Percentiles rank a stretch among this genome's conserved stretches.
These are phyloP conservation scores for Caerostris extrusa DNA, from an alignment of 1,140 invertebrate genomes.

Conservation along the genomic window DNA sequence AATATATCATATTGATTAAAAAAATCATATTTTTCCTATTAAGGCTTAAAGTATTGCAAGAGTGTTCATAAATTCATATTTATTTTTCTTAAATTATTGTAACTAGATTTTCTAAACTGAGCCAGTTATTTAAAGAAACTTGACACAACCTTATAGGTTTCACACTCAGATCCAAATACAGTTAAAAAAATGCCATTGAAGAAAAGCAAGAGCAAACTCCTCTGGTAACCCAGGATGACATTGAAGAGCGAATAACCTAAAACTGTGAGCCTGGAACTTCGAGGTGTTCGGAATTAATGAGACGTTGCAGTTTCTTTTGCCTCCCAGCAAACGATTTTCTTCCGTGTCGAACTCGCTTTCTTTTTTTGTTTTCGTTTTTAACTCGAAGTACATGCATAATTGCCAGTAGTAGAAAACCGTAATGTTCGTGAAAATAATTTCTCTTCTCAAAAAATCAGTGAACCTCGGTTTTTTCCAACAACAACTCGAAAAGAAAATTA, in stretches of 20 bases:
- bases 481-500: too few relatives aligned
- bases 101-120: background rate
- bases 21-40: too few relatives aligned
- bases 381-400: background rate
- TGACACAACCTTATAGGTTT: background rate
- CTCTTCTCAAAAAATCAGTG: background rate
- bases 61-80: background rate
- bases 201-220: conserved; percentile 26
- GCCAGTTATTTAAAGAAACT: background rate
- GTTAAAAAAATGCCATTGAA: background rate
- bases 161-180: background rate
- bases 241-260: conserved; percentile 23
- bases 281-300: conserved; percentile 24
- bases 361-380: conserved; percentile 17
- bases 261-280: background rate
- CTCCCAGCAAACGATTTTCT: conserved; percentile 21
- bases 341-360: conserved; percentile 15
- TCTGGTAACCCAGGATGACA: conserved; percentile 24
- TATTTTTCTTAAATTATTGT: background rate
- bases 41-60: too few relatives aligned
- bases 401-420: background rate
- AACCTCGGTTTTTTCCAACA: too few relatives aligned
- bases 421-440: background rate
- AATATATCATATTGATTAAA: too few relatives aligned
- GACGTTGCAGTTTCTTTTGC: conserved; percentile 35